phyloP scores from a whole-genome alignment of 2,797 vertebrate species.

The Uromys caudimaculatus region DNA sequence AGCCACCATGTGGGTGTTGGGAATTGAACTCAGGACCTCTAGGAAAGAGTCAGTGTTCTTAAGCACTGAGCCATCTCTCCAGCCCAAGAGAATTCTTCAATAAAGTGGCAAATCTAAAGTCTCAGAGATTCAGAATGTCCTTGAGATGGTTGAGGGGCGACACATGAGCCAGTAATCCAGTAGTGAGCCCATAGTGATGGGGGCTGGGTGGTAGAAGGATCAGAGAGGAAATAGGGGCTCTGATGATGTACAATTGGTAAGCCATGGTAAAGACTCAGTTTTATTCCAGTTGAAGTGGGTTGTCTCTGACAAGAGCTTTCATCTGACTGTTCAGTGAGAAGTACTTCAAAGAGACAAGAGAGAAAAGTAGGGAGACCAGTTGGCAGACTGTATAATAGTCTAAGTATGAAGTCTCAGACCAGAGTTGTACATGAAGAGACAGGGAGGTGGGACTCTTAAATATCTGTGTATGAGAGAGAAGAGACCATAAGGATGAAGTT shows the following conservation, averaged over 20 bases:
- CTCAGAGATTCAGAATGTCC: neutral
- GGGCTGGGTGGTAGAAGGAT: neutral
- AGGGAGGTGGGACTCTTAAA: neutral
- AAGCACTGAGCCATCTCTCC: no score
- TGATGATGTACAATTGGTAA: neutral
- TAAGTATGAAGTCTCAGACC: neutral
- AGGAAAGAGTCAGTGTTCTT: no score
- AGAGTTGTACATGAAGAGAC: neutral
- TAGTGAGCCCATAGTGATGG: neutral
- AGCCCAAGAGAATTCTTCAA: slow-evolving; percentile 18
- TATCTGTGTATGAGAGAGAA: neutral
- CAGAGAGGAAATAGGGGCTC: neutral
- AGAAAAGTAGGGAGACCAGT: slow-evolving; percentile 2
- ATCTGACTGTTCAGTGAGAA: slow-evolving; percentile 46
- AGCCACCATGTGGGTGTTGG: no score
- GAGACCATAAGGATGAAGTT: neutral
- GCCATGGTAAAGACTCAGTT: neutral
- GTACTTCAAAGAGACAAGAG: slow-evolving; percentile 20
- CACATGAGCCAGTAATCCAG: neutral
- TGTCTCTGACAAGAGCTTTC: slow-evolving; percentile 43
- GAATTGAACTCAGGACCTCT: no score
- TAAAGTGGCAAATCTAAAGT: slow-evolving; percentile 33
- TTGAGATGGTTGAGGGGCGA: neutral
- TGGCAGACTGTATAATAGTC: neutral
- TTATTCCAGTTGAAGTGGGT: neutral